Conservation (phyloP, 1,140 invertebrate species). For the Andrena cerasifolii region DNA sequence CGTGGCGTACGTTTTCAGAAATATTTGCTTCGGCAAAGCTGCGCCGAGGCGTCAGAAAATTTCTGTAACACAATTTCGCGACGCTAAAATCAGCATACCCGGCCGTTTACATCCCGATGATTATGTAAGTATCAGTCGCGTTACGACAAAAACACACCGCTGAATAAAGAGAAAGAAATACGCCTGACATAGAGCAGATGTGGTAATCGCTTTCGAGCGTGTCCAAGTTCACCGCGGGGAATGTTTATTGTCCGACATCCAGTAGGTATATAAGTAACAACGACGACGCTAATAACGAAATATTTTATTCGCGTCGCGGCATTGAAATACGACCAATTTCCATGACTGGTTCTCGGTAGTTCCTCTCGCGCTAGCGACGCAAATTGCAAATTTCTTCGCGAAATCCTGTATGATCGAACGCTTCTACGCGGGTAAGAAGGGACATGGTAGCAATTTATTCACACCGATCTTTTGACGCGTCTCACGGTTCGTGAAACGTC, state of each 20-base stretch:
- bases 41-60: too few relatives aligned
- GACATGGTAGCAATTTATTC: background rate
- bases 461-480: background rate
- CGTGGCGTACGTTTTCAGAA: too few relatives aligned
- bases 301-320: background rate
- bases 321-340: background rate
- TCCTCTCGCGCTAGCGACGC: background rate
- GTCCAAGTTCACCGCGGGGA: background rate
- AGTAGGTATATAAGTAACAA: background rate
- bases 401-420: background rate
- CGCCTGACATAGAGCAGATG: background rate
- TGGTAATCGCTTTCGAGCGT: background rate
- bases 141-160: background rate
- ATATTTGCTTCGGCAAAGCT: too few relatives aligned
- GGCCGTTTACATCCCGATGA: too few relatives aligned
- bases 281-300: background rate
- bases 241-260: background rate
- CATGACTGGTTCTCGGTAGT: background rate
- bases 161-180: background rate
- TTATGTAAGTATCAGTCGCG: too few relatives aligned
- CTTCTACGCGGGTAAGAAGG: background rate
- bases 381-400: slow-evolving; percentile 10
- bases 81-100: too few relatives aligned
- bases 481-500: background rate
- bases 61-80: too few relatives aligned